Evolutionary conservation across 2,113 vertebrate species (phyloP).

Genomic region (Numida meleagris): DNA sequence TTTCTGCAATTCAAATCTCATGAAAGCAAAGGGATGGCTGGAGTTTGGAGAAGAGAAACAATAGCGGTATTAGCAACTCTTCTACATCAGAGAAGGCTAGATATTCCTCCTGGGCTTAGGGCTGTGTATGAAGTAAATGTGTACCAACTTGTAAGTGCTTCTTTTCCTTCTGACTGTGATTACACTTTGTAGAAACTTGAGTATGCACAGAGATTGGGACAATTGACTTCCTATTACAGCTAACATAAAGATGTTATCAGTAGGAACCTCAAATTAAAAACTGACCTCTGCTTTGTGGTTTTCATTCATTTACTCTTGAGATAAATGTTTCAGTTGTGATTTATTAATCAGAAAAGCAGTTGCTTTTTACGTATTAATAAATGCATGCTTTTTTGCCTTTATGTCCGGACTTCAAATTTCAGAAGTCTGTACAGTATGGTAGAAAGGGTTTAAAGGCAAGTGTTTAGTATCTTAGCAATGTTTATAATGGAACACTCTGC

Average conservation of each 20-base stretch:
- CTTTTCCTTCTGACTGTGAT: neutral
- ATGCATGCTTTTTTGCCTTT: neutral
- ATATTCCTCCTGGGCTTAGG: neutral
- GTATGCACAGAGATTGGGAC: neutral
- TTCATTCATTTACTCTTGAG: neutral
- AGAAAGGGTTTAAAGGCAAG: neutral
- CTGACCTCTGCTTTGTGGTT: neutral
- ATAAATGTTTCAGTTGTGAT: neutral
- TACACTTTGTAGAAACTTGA: neutral
- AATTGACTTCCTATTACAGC: neutral
- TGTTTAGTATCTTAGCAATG: neutral
- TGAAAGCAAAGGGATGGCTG: neutral
- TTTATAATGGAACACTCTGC: neutral
- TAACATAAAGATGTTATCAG: neutral
- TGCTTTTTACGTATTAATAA: neutral
- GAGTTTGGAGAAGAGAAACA: neutral
- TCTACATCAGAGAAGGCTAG: neutral
- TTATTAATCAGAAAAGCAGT: neutral
- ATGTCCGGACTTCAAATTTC: neutral
- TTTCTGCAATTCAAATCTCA: neutral
- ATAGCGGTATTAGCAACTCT: neutral
- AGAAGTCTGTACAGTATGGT: fast-evolving
- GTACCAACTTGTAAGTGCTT: neutral
- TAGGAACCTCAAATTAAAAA: neutral
- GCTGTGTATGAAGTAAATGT: neutral